phyloP scores from a whole-genome alignment of 2,113 vertebrate species.

The Brachyhypopomus gauderio region DNA sequence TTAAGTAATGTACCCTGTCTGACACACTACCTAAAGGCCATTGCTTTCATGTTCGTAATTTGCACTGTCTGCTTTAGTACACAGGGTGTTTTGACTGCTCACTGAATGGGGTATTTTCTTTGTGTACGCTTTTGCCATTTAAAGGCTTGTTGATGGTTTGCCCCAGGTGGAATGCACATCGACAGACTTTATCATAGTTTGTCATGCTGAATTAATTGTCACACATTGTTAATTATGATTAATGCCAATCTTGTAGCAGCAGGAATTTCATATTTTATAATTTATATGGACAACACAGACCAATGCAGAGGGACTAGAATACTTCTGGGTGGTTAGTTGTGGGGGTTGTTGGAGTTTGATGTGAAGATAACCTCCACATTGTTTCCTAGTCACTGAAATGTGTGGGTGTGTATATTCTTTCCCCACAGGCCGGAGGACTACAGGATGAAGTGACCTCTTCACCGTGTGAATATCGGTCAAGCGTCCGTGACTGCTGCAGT shows the following conservation, averaged over 20 bases:
- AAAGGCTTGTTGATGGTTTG: not conserved
- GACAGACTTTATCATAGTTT: not conserved
- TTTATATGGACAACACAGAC: not conserved
- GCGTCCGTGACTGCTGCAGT: not conserved
- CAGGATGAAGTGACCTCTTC: slow-evolving; percentile 71
- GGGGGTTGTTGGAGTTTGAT: not conserved
- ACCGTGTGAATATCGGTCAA: not conserved
- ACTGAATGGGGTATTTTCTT: not conserved
- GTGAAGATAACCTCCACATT: slow-evolving; percentile 14
- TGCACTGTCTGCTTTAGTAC: not conserved
- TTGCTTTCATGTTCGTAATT: slow-evolving; percentile 7
- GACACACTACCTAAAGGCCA: not conserved
- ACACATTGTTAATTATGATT: not conserved
- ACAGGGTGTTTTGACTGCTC: not conserved
- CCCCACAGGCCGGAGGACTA: slow-evolving; percentile 74
- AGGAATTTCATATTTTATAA: slow-evolving; percentile 17
- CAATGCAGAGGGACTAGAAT: too few species aligned
- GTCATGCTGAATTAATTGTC: slow-evolving; percentile 12
- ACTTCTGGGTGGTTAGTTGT: not conserved
- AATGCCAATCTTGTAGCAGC: not conserved
- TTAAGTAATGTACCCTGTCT: not conserved
- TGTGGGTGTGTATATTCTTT: slow-evolving; percentile 50
- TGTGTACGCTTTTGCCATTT: not conserved
- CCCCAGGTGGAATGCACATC: not conserved
- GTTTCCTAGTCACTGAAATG: slow-evolving; percentile 12